Percentiles rank a stretch among this genome's conserved stretches.
Conservation (phyloP, 2,888 invertebrate genomes). For the Caenorhabditis sp. region DNA sequence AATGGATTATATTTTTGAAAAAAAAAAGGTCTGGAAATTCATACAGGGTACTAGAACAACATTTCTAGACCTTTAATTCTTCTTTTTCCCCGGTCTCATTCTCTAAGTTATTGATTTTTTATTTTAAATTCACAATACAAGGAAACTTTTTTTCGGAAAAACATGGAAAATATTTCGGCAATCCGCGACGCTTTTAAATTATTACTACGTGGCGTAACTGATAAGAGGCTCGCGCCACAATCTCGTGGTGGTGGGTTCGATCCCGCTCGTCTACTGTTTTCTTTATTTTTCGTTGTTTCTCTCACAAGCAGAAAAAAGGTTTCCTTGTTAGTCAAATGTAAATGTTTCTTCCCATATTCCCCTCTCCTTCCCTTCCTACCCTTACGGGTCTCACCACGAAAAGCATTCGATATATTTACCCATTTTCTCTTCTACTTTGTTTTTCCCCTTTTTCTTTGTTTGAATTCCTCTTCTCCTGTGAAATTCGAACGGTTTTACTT, state of each 20-base stretch:
- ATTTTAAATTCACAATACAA: too few species aligned
- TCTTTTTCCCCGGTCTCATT: not conserved
- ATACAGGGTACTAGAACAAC: not conserved
- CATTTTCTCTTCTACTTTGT: not conserved
- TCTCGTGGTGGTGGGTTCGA: too few species aligned
- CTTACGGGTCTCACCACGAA: conserved; percentile 18
- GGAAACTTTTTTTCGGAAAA: too few species aligned
- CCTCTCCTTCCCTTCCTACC: conserved; percentile 9
- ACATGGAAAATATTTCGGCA: too few species aligned
- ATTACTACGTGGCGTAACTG: too few species aligned
- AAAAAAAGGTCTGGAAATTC: not conserved
- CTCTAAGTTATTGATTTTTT: not conserved
- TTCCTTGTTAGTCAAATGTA: too few species aligned
- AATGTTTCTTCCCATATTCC: conserved; percentile 6
- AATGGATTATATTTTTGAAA: conserved; percentile 8
- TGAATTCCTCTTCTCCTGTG: conserved; percentile 1
- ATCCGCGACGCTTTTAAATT: too few species aligned
- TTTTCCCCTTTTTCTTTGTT: conserved; percentile 1
- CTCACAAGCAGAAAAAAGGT: too few species aligned
- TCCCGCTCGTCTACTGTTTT: too few species aligned
- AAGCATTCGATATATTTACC: not conserved
- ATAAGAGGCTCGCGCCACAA: too few species aligned
- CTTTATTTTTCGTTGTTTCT: not conserved
- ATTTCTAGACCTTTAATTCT: not conserved
- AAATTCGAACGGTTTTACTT: too few species aligned